Base-by-base conservation (phyloP, 2,888 invertebrate species). In the Trimorus sp. region DNA sequence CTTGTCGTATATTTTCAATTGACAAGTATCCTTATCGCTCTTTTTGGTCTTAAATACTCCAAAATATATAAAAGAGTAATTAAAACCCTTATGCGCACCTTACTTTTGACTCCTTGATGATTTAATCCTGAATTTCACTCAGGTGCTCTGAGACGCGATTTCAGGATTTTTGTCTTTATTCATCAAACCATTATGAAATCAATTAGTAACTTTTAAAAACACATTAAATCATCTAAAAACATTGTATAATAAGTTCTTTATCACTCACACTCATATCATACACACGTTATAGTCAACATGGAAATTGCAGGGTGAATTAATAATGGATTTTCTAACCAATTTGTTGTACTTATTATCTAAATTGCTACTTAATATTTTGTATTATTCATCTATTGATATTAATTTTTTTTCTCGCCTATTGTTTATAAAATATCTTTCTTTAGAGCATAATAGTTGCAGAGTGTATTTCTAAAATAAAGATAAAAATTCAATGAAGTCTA, bases 111-210 rank as follows among this genome's bases (percentile, higher is more conserved):
- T 60, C 1, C 42, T 60, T 60, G 2, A 26, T 37, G 15, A 60
- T 60, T 4, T 60, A 26, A 60, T 60, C 12, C 60, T 42, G 54
- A 54, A 7, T 16, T 54, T 60, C 9, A 60, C 26, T 60, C 9
- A 60, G 26, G 26, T 60, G 14, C 60, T 60, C 15, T 60, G 14
- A 60, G 6, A 26, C 7, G 60, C 42, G 42, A 60, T 60, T 60
- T 60, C 37, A 15, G 26, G 42, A 60, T 54, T 54, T 54, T 54
- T 54, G 16, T 60, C 40, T 60, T 7, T 60, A 60, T 60, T 60
- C 42, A 42, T 40, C 9, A 60, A 16, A 60, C 7, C 6, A 60
- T 60, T 60, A 11, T 42, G 6, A 8, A 60, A 60, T 42, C 15
- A 60, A 60, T 16, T 60, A 42, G 60, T 60, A 60, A 42, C 15